Conservation (phyloP, 2,888 invertebrate species). For the Microctonus brassicae region DNA sequence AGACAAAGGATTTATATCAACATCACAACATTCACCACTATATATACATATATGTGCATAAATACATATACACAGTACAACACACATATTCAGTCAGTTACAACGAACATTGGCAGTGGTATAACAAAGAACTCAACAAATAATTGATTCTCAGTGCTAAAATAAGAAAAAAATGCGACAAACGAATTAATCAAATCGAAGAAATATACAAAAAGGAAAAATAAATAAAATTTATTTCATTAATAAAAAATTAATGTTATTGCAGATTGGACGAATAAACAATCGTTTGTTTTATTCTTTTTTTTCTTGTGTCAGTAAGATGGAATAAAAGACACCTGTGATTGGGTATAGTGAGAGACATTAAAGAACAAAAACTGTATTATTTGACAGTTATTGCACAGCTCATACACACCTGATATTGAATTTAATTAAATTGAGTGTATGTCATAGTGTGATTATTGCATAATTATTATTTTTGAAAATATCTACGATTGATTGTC, state of each 20-base stretch:
- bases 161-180: neutral
- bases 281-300: constrained; percentile 6
- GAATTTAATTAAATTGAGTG: neutral
- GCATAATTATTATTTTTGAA: neutral
- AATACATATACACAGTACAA: no score
- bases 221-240: neutral
- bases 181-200: no score
- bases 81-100: no score
- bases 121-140: neutral
- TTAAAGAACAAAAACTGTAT: no score
- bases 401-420: neutral
- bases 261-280: neutral
- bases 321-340: constrained; percentile 27
- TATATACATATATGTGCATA: no score
- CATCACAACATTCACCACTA: no score
- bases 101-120: neutral
- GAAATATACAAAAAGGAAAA: no score
- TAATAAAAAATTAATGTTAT: neutral
- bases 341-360: neutral
- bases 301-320: neutral
- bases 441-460: neutral
- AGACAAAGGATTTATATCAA: constrained; percentile 24
- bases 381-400: constrained; percentile 18
- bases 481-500: neutral
- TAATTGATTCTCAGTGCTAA: neutral